Base-by-base conservation (phyloP, 1,140 invertebrate genomes). In the Polypedilum pembai region DNA sequence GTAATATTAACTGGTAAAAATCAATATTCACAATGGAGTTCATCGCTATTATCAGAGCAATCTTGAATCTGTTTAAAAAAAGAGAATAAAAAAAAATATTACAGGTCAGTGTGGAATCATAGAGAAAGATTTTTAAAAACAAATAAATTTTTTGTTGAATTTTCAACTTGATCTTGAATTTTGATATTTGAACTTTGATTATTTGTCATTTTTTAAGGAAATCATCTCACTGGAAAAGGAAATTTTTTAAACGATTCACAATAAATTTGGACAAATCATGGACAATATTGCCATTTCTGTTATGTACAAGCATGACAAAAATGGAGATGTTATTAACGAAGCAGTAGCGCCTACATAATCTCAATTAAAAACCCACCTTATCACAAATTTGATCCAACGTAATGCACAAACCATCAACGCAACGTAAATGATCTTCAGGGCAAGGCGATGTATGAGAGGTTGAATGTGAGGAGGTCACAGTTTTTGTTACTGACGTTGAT, bases 331-430 rank as follows among this genome's bases (percentile, higher is more conserved):
- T 33, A 3, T 33, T 33, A 33, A 33, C 5, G 5, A 33, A 33
- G 24, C 5, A 33, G 24, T 33, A 33, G 24, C 24, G 24, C 24
- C 24, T 33, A 73, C 69, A 18, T 20, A 15, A 73, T 24, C 20
- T 73, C 8, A 15, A 40, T n/a, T 8, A n/a, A n/a, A n/a, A n/a
- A 65, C 8, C 76, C 73, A 82, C 81, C 80, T 86, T 86, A 78
- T 89, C 87, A 75, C 88, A 89, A 12, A 88, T 83, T 77, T 88
- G 87, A 10, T 83, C 80, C 12, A 88, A 80, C 1, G 85, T 86
- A 73, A 88, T 88, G 78, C 87, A 89, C 69, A 87, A 81, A 7
- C 87, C 87, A 76, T 87, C 87, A 1, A 88, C 84, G 76, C 87
- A 89, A 12, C 87, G 83, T 24, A 88, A 79, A 76, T 88, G 86